Evolutionary conservation across 2,113 vertebrate species (phyloP).

Genomic region (Oreochromis tanganicae): DNA sequence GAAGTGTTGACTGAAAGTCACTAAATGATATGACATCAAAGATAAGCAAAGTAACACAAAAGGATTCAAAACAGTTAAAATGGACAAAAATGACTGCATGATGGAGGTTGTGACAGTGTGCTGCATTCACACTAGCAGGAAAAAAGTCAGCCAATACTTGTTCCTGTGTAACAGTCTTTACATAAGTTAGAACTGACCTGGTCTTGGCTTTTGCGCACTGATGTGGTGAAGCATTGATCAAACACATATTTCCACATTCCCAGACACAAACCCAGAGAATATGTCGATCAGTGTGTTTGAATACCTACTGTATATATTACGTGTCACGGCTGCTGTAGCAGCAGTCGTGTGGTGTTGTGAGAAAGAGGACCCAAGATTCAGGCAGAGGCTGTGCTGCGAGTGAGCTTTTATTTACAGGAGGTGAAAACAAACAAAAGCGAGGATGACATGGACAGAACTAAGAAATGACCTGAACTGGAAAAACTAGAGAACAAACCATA

Average conservation of each 20-base stretch:
- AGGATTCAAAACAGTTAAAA: not conserved
- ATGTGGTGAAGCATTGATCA: not conserved
- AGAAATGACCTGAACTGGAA: too few relatives aligned
- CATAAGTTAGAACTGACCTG: not conserved
- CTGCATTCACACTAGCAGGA: not conserved
- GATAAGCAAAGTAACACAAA: not conserved
- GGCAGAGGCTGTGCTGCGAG: too few relatives aligned
- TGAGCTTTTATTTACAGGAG: too few relatives aligned
- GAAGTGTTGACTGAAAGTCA: not conserved
- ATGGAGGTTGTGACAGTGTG: accelerated
- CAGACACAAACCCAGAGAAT: not conserved
- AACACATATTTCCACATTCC: not conserved
- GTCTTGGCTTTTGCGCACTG: not conserved
- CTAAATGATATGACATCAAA: not conserved
- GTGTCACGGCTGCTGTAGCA: too few relatives aligned
- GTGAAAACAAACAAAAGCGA: too few relatives aligned
- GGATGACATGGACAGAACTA: too few relatives aligned
- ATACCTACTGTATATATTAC: not conserved
- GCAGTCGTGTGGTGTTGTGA: too few relatives aligned
- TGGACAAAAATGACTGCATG: not conserved
- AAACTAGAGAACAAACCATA: too few relatives aligned
- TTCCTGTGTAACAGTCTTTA: not conserved
- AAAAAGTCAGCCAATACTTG: not conserved
- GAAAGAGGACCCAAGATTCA: too few relatives aligned
- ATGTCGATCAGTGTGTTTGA: not conserved